Base-by-base conservation (phyloP, 2,113 vertebrate species). In the Craseonycteris thonglongyai region DNA sequence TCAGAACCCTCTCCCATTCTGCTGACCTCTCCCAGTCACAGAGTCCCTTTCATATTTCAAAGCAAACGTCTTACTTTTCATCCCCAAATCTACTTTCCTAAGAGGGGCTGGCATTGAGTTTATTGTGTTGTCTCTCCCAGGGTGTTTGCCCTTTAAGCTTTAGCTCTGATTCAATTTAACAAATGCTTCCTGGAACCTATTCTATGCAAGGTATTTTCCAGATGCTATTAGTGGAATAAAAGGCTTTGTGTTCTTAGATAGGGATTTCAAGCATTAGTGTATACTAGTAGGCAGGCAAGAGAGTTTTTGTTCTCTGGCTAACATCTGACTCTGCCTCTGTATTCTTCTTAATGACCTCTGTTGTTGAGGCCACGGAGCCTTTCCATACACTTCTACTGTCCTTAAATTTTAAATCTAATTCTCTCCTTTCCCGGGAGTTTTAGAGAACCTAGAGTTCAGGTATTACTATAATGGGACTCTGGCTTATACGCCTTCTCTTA, bases 141-240 rank as follows among this genome's bases (percentile, higher is more conserved):
- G 38, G 21, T n/a, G 33, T 68, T 35, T 93, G 63, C 33, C 69
- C 51, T 66, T 93, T 93, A 75, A 42, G n/a, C 7, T 89, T 93
- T 47, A 51, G 59, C 15, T 72, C 33, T 94, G 84, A 90, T 83
- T 81, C 84, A 89, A 89, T 81, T 80, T 76, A 88, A 76, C 66
- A 92, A 80, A 90, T 68, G 71, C 35, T 93, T 93, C 30, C 40
- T 45, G 35, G 35, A 76, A 56, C 11, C 61, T 81, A 49, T 79
- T 91, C 66, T 22, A 42, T 18, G 11, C 26, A 83, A 88, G 38
- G 5, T 65, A 93, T 59, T 85, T 94, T 81, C 45, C 54, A 79
- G 33, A 24, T 63, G 13, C 42, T 61, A 42, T 63, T 85, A 58
- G 21, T 45, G 22, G 7, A 84, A 97, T 75, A 42, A 95, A 85